A percentile compares a stretch with the other conserved stretches of the same genome.
Evolutionary conservation across 2,888 invertebrate species (phyloP).

Genomic region (Brachycybe producta): DNA sequence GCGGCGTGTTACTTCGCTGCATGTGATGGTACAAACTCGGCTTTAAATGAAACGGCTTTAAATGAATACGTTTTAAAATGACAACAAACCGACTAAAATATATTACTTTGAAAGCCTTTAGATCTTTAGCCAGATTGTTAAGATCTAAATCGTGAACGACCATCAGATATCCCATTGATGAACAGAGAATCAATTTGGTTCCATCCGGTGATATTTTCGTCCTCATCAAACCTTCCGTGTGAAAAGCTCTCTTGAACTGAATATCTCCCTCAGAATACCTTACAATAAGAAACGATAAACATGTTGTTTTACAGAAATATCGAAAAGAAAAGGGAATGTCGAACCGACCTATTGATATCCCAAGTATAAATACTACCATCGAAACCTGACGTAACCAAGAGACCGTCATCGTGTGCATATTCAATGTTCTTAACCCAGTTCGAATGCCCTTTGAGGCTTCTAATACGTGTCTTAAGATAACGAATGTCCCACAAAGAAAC

Average conservation of each 20-base stretch:
- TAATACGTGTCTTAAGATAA: conserved; percentile 59
- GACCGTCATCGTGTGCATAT: conserved; percentile 67
- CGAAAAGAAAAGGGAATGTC: too few relatives aligned
- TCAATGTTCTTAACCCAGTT: conserved; percentile 97
- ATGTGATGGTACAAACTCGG: conserved; percentile 78
- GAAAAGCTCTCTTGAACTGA: conserved; percentile 67
- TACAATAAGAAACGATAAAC: conserved; percentile 20
- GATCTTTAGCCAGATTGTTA: conserved; percentile 59
- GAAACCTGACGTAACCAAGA: conserved; percentile 79
- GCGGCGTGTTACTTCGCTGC: conserved; percentile 70
- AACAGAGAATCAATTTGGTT: conserved; percentile 76
- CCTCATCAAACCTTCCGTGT: conserved; percentile 72
- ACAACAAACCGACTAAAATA: background rate
- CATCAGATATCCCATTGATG: conserved; percentile 77
- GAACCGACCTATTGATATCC: conserved; percentile 67
- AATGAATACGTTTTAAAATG: conserved; percentile 1
- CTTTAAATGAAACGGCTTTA: conserved; percentile 40
- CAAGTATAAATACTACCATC: conserved; percentile 88
- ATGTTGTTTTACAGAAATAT: too few relatives aligned
- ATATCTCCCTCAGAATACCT: conserved; percentile 58
- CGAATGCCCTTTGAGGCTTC: conserved; percentile 69
- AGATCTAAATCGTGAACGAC: conserved; percentile 79
- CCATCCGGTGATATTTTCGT: conserved; percentile 76
- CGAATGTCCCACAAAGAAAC: conserved; percentile 89
- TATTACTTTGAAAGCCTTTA: conserved; percentile 65